Conservation (phyloP, 2,113 vertebrate species). For the Xyliphius kryptos region DNA sequence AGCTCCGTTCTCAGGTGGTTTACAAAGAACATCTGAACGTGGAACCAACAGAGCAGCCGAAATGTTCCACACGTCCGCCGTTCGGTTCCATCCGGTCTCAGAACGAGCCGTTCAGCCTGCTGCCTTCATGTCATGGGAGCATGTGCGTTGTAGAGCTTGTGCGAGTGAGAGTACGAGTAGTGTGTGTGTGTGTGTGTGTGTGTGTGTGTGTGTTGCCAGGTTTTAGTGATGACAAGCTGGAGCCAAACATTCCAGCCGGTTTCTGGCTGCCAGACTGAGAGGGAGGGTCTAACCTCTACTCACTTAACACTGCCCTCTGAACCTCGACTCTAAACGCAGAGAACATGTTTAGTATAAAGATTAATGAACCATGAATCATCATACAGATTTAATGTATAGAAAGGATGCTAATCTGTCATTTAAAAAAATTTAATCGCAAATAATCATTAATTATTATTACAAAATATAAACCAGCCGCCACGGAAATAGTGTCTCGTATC, state of each 20-base stretch:
- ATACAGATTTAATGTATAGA: too few species aligned
- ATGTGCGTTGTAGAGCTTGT: slow-evolving; percentile 35
- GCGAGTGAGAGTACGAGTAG: slow-evolving; percentile 33
- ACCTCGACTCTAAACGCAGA: neutral
- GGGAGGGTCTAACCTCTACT: slow-evolving; percentile 48
- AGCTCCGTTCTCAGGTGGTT: too few species aligned
- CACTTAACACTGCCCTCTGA: slow-evolving; percentile 28
- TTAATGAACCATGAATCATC: too few species aligned
- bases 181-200: slow-evolving; percentile 35
- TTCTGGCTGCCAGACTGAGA: slow-evolving; percentile 57
- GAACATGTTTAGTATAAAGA: neutral
- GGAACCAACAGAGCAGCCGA: neutral
- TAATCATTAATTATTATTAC: too few species aligned
- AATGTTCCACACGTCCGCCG: neutral
- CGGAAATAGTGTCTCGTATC: too few species aligned
- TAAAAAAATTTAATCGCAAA: too few species aligned
- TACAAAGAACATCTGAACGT: too few species aligned
- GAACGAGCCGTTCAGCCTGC: slow-evolving; percentile 7
- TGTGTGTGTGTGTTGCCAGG: slow-evolving; percentile 47
- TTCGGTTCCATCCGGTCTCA: slow-evolving; percentile 7
- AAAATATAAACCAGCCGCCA: too few species aligned
- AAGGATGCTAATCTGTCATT: too few species aligned
- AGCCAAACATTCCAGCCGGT: slow-evolving; percentile 58
- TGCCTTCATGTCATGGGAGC: slow-evolving; percentile 8
- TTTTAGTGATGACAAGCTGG: slow-evolving; percentile 49